Conservation (phyloP, 2,888 invertebrate species). For the Ceraclea dissimilis region DNA sequence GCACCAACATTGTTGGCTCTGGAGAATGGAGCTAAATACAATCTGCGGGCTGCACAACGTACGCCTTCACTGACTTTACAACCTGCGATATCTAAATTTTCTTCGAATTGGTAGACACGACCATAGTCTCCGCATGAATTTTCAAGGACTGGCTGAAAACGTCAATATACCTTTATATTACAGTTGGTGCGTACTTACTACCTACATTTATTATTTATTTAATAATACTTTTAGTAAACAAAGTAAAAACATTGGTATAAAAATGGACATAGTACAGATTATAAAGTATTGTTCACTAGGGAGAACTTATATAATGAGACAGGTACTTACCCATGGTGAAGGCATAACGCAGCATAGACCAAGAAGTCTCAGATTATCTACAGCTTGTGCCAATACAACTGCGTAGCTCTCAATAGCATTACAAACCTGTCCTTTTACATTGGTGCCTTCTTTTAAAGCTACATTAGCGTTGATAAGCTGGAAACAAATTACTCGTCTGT, state of each 20-base stretch:
- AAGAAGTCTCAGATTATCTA: slow-evolving; percentile 23
- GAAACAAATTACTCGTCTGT: too few species aligned
- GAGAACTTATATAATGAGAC: too few species aligned
- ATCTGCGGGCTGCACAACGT: slow-evolving; percentile 16
- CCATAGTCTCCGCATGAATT: slow-evolving; percentile 24
- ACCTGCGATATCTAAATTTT: slow-evolving; percentile 12
- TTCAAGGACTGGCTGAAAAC: slow-evolving; percentile 19
- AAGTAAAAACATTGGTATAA: too few species aligned
- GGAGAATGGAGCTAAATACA: slow-evolving; percentile 19
- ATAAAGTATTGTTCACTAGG: too few species aligned
- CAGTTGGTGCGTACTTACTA: too few species aligned
- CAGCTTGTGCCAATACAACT: slow-evolving; percentile 21
- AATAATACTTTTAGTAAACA: not conserved
- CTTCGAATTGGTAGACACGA: slow-evolving; percentile 23
- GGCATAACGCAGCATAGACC: slow-evolving; percentile 23
- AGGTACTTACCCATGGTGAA: slow-evolving; percentile 24
- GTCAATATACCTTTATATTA: not conserved
- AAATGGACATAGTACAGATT: too few species aligned
- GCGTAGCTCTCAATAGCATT: slow-evolving; percentile 23
- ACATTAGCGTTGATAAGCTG: slow-evolving; percentile 24
- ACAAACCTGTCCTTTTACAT: slow-evolving; percentile 8
- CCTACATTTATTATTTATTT: not conserved
- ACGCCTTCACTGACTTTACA: slow-evolving; percentile 4
- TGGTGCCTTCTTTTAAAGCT: slow-evolving; percentile 5
- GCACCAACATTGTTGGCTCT: slow-evolving; percentile 24